Evolutionary conservation across 2,888 invertebrate species (phyloP).

Genomic region (Taphrorychus bicolor): DNA sequence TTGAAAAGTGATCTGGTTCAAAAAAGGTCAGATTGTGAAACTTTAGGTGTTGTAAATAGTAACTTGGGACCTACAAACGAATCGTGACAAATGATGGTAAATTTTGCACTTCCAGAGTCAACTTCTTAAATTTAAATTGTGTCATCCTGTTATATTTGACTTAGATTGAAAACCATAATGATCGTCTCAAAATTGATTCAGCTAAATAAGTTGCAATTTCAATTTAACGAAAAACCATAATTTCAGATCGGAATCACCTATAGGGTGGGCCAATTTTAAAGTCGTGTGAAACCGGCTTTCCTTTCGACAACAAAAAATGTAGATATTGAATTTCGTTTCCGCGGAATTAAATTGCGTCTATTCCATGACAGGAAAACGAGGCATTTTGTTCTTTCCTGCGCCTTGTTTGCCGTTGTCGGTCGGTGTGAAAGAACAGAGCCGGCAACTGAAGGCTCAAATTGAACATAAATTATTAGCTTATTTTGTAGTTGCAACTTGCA

Average conservation of each 20-base stretch:
- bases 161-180: no score
- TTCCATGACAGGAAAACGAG: slow-evolving; percentile 5
- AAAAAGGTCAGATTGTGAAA: no score
- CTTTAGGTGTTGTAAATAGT: no score
- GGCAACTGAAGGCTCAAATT: slow-evolving; percentile 7
- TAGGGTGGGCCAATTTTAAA: slow-evolving; percentile 5
- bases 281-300: slow-evolving; percentile 8
- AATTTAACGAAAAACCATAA: neutral
- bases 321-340: slow-evolving; percentile 20
- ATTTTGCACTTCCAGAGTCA: no score
- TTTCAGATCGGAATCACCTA: neutral
- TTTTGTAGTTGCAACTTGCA: neutral
- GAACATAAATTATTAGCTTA: neutral
- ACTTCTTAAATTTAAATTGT: no score
- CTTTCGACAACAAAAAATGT: slow-evolving; percentile 14
- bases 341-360: slow-evolving; percentile 18
- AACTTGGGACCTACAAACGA: no score
- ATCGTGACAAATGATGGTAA: no score
- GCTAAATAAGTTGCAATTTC: neutral
- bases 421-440: neutral
- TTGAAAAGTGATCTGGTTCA: no score
- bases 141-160: no score
- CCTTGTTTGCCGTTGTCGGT: neutral
- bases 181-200: no score
- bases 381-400: neutral